Conservation (phyloP, 2,888 invertebrate species). For the Perdita meconis region DNA sequence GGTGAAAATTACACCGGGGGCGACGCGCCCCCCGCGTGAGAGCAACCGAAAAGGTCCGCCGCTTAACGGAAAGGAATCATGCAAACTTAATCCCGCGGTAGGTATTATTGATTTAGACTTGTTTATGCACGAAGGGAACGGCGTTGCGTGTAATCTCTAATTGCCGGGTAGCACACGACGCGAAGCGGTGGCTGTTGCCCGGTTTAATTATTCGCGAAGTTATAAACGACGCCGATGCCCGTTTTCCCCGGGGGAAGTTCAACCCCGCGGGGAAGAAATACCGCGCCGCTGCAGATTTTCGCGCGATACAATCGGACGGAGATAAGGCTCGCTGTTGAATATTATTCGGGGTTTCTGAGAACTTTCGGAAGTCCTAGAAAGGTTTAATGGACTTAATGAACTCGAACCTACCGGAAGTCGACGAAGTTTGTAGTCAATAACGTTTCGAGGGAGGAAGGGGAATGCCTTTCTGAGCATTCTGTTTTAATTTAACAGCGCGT, state of each 20-base stretch:
- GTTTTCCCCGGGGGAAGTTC: not conserved
- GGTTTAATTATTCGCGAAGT: constrained; percentile 1
- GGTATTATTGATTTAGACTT: constrained; percentile 30
- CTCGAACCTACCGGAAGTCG: not conserved
- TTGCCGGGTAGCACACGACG: not conserved
- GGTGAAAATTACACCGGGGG: constrained; percentile 1
- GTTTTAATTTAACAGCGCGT: too few species aligned
- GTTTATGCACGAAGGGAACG: constrained; percentile 28
- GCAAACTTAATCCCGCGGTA: constrained; percentile 26
- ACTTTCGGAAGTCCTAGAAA: too few species aligned
- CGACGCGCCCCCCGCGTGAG: not conserved
- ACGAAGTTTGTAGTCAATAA: not conserved
- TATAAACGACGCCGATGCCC: not conserved
- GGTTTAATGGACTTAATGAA: constrained; percentile 2
- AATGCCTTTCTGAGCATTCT: too few species aligned
- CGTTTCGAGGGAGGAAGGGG: too few species aligned
- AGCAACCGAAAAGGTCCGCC: not conserved
- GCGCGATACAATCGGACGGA: not conserved
- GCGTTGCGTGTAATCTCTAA: constrained; percentile 34
- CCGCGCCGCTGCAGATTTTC: not conserved
- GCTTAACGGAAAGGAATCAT: constrained; percentile 25
- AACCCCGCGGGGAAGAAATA: too few species aligned
- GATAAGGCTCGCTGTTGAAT: not conserved
- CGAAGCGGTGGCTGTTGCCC: not conserved
- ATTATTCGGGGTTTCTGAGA: too few species aligned